Conservation (phyloP, 53 echinoderm and acorn worm species). For the Crossaster papposus region DNA sequence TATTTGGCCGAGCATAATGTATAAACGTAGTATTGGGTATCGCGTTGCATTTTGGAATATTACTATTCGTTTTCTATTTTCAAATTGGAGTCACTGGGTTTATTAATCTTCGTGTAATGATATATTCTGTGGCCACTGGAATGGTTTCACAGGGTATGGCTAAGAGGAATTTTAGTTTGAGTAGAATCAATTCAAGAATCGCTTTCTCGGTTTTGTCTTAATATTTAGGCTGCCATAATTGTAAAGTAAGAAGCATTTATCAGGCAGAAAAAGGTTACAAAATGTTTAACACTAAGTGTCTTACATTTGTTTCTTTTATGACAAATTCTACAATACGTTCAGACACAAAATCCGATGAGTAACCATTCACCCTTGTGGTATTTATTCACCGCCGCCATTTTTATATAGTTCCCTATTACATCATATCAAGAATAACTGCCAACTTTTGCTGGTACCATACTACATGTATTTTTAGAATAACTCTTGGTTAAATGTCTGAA, state of each 20-base stretch:
- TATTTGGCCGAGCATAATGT: too few species aligned
- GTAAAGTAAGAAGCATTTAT: too few species aligned
- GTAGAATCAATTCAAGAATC: too few species aligned
- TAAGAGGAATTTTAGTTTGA: too few species aligned
- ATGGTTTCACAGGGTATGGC: background rate
- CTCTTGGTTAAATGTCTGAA: background rate
- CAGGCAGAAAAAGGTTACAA: too few species aligned
- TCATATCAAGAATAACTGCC: background rate
- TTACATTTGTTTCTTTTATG: too few species aligned
- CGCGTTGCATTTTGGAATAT: background rate
- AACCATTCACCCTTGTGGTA: background rate
- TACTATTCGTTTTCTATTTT: background rate
- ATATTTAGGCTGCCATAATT: too few species aligned
- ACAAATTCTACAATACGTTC: too few species aligned
- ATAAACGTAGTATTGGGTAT: background rate
- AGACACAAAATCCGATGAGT: too few species aligned
- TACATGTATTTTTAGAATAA: background rate
- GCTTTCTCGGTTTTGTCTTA: too few species aligned
- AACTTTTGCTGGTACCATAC: background rate
- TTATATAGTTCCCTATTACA: background rate
- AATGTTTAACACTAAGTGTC: too few species aligned
- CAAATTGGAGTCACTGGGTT: background rate
- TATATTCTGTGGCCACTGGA: background rate
- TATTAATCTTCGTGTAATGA: background rate
- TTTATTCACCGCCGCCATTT: background rate